Evolutionary conservation across 2,113 vertebrate genomes (phyloP), one percentile per base, ranked within the genome.

Genomic region (Xenotilapia longispinis): DNA sequence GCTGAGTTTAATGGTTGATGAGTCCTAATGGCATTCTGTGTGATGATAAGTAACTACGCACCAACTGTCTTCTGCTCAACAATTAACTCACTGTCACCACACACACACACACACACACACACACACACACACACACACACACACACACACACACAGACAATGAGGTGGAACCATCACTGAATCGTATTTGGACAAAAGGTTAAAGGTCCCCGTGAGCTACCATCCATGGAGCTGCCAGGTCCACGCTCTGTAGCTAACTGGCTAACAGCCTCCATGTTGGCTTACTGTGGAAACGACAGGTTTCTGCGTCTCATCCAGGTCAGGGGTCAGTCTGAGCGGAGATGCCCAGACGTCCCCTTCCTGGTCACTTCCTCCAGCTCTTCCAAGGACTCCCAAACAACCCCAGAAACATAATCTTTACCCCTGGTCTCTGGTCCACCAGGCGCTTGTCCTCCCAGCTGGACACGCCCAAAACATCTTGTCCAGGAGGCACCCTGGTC

Each of bases 1-100:
- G 19, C 31, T 28, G 47, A 91, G 95, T 94, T 96, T 96, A 96
- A 97, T 95, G 87, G 94, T 96, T 97, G 96, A 95, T 95, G 81
- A 58, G 78, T 49, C 36, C 82, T 90, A 83, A 88, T 91, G 86
- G 82, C 12, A n/a, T 84, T 75, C 80, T 79, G 26, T 65, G 49
- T 83, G 84, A 88, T 58, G 88, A 93, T 94, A 23, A 86, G 91
- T 92, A 92, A 90, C 89, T 51, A 65, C 84, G 68, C 31, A 80
- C 68, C 70, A 65, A 40, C 82, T 17, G 53, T 83, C 79, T 38
- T 26, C 49, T 55, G 79, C 51, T 26, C 57, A 93, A 81, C 73
- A 79, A 89, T 86, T 91, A 86, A 92, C 85, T 49, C 17, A 31
- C 9, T 5, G 21, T 6, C 49, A n/a, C 42, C 23, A 55, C 63